Evolutionary conservation across 2,113 vertebrate species (phyloP), one percentile per base, ranked within the genome.

Genomic region (Trochalopteron elliotii): DNA sequence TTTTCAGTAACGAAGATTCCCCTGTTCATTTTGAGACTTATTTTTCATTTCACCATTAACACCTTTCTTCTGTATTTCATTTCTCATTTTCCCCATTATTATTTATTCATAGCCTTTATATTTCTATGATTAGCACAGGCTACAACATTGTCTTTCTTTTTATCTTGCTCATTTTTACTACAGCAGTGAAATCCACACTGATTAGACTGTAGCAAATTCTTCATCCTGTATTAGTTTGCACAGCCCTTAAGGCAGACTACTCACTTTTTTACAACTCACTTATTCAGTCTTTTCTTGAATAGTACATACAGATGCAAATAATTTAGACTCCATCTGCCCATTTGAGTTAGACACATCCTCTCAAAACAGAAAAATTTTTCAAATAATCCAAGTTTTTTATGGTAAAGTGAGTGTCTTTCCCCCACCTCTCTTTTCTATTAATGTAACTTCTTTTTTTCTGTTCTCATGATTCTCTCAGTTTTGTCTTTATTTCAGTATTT

Each of bases 61-160:
- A 3, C 33, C n/a, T 70, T 28, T 60, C 56, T 90, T 89, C 61
- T 77, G 2, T 80, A 79, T 75, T 89, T 83, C 25, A 89, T 96
- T 97, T 94, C 78, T 96, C 84, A 90, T 94, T 93, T 85, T 30
- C 22, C 10, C 17, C 35, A 68, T 42, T 57, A 91, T 95, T 94
- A 96, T 75, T 94, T 95, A 94, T 97, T 96, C 92, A 94, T 94
- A 94, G 78, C 81, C 89, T 95, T 96, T 95, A 75, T 71, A 77
- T 94, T 93, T 92, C 89, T 63, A 27, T 88, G 86, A 95, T 94
- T 96, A 96, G 70, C 65, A 90, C 53, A 68, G 81, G 44, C 75
- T 94, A 92, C 75, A 95, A 93, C 39, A 77, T 94, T 96, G 84
- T 93, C 74, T 87, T 94, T 87, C 90, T 72, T 90, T 94, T 94